Conservation (phyloP, 2,113 vertebrate genomes). For the Odontesthes bonariensis region DNA sequence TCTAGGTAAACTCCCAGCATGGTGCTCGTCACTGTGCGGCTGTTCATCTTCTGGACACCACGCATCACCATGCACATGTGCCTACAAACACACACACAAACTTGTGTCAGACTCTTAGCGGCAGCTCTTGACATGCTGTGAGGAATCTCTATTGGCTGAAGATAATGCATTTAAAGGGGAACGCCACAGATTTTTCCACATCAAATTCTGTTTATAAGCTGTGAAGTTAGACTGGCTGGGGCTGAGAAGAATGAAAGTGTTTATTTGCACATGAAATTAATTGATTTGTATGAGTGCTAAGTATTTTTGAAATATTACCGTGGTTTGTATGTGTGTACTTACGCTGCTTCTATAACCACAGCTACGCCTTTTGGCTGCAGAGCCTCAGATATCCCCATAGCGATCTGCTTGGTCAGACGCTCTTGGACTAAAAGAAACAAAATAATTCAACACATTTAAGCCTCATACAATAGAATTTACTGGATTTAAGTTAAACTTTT, state of each 20-base stretch:
- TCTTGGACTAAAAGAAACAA: conserved; percentile 81
- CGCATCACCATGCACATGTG: conserved; percentile 87
- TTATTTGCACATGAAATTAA: background rate
- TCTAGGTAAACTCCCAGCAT: conserved; percentile 84
- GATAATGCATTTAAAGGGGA: background rate
- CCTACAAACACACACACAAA: conserved; percentile 53
- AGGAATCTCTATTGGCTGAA: background rate
- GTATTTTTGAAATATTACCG: background rate
- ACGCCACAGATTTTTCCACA: background rate
- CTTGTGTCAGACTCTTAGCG: background rate
- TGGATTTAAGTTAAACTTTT: background rate
- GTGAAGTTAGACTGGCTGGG: background rate
- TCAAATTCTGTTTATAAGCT: background rate
- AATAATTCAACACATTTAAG: background rate
- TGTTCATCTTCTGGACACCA: conserved; percentile 87
- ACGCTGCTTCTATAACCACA: conserved; percentile 83
- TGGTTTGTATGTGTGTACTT: conserved; percentile 58
- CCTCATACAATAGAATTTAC: background rate
- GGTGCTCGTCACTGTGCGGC: conserved; percentile 80
- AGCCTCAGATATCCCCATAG: conserved; percentile 79
- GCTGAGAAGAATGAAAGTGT: background rate
- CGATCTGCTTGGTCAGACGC: conserved; percentile 85
- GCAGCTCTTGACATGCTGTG: background rate
- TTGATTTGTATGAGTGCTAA: background rate
- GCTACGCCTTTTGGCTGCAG: conserved; percentile 83